phyloP scores from a whole-genome alignment of 1,140 invertebrate genomes.

The Drosophila nikananu region DNA sequence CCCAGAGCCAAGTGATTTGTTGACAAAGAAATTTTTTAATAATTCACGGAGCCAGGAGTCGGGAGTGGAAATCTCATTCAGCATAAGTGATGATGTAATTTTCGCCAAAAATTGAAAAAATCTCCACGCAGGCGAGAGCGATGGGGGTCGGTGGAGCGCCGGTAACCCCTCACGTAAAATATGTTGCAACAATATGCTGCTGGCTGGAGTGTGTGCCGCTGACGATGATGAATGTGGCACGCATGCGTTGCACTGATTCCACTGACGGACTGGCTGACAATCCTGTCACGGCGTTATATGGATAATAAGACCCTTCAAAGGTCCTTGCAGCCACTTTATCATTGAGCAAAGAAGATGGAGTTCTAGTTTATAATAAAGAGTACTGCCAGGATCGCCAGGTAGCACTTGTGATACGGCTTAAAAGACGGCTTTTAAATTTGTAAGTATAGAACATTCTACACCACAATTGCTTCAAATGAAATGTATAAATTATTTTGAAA shows the following conservation, averaged over 20 bases:
- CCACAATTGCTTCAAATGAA: too few species aligned
- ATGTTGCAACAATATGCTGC: conserved; percentile 80
- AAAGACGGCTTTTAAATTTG: too few species aligned
- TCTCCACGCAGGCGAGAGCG: conserved; percentile 57
- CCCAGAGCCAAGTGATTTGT: conserved; percentile 73
- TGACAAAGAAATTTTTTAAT: conserved; percentile 84
- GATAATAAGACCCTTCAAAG: conserved; percentile 34
- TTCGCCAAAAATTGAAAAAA: conserved; percentile 82
- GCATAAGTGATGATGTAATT: conserved; percentile 83
- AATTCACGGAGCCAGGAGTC: conserved; percentile 61
- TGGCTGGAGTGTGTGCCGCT: conserved; percentile 47
- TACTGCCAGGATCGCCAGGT: not conserved
- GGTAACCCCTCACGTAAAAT: conserved; percentile 68
- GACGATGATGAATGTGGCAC: conserved; percentile 82
- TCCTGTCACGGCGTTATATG: conserved; percentile 39
- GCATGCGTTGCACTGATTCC: conserved; percentile 79
- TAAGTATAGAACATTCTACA: too few species aligned
- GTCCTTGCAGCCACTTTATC: conserved; percentile 33
- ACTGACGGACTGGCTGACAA: conserved; percentile 56
- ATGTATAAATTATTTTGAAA: not conserved
- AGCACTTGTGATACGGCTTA: not conserved
- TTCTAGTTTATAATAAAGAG: not conserved
- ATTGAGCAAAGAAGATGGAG: conserved; percentile 5
- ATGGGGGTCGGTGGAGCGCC: not conserved
- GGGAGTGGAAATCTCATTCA: conserved; percentile 65